phyloP scores from a whole-genome alignment of 2,888 invertebrate genomes.

The Rhamphomyia laevipes region DNA sequence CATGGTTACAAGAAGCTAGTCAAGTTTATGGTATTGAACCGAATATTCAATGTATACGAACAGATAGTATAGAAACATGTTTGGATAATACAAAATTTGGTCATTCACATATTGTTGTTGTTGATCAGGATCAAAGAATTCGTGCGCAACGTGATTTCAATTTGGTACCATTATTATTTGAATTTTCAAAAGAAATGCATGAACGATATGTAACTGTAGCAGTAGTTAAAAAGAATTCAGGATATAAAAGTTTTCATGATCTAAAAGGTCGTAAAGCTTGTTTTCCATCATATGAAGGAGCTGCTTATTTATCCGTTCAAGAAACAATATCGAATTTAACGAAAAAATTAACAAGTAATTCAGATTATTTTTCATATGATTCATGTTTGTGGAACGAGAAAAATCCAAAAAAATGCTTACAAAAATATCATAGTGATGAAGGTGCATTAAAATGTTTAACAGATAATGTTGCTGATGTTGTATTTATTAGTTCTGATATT shows the following conservation, averaged over 20 bases:
- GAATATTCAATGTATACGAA: constrained; percentile 61
- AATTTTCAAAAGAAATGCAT: constrained; percentile 29
- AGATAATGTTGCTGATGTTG: constrained; percentile 61
- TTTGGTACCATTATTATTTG: constrained; percentile 28
- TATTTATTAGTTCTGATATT: constrained; percentile 56
- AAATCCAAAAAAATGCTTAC: constrained; percentile 33
- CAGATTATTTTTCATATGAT: constrained; percentile 50
- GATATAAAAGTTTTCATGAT: constrained; percentile 46
- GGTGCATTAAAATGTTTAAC: constrained; percentile 55
- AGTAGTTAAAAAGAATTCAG: constrained; percentile 49
- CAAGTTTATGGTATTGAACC: constrained; percentile 67
- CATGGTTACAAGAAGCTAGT: constrained; percentile 62
- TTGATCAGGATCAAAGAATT: constrained; percentile 59
- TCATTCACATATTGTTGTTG: constrained; percentile 59
- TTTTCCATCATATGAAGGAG: constrained; percentile 68
- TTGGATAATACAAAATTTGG: constrained; percentile 50
- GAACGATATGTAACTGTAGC: constrained; percentile 45
- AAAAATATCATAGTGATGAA: constrained; percentile 42
- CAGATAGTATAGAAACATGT: constrained; percentile 49
- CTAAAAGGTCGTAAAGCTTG: constrained; percentile 61
- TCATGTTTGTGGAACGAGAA: constrained; percentile 46
- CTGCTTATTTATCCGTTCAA: constrained; percentile 51
- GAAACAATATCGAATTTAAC: constrained; percentile 37
- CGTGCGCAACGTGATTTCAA: constrained; percentile 49
- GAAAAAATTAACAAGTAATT: constrained; percentile 24